A percentile compares a stretch with the other conserved stretches of the same genome.
These are phyloP conservation scores for Zapus hudsonius DNA, from an alignment of 2,113 vertebrate genomes.

Conservation along the genomic window DNA sequence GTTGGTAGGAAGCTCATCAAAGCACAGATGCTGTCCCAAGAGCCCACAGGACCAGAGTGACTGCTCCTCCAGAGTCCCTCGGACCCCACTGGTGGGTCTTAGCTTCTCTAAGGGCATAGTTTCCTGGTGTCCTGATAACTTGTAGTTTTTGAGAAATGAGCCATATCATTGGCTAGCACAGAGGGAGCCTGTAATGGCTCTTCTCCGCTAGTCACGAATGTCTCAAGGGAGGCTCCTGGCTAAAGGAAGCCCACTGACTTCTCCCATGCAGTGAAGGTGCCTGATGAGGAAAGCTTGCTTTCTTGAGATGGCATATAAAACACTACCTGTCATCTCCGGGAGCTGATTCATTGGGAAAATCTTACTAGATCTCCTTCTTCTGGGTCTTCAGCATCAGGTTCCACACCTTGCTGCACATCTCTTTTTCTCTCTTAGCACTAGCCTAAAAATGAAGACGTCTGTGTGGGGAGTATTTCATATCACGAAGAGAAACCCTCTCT, in stretches of 20 bases:
- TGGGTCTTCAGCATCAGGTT: neutral
- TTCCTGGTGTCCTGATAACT: neutral
- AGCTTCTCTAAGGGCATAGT: neutral
- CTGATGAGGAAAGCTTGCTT: neutral
- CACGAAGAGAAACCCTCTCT: neutral
- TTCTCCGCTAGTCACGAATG: neutral
- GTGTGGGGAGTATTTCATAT: neutral
- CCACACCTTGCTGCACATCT: rapidly evolving
- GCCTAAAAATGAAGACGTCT: neutral
- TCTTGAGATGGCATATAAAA: slow-evolving; percentile 5
- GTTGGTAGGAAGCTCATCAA: neutral
- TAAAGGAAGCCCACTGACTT: neutral
- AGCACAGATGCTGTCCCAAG: neutral
- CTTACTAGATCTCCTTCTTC: neutral
- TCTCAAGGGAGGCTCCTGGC: neutral
- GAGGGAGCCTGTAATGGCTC: neutral
- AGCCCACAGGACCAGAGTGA: neutral
- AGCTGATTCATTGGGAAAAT: neutral
- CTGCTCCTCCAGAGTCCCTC: neutral
- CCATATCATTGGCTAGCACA: neutral
- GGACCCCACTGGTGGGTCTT: too few species aligned
- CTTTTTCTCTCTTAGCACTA: neutral
- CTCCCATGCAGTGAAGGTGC: neutral
- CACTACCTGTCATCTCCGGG: neutral
- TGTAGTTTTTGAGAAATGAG: neutral